These are phyloP conservation scores for Odocoileus virginianus DNA, from an alignment of 2,113 vertebrate genomes.

Conservation along the genomic window DNA sequence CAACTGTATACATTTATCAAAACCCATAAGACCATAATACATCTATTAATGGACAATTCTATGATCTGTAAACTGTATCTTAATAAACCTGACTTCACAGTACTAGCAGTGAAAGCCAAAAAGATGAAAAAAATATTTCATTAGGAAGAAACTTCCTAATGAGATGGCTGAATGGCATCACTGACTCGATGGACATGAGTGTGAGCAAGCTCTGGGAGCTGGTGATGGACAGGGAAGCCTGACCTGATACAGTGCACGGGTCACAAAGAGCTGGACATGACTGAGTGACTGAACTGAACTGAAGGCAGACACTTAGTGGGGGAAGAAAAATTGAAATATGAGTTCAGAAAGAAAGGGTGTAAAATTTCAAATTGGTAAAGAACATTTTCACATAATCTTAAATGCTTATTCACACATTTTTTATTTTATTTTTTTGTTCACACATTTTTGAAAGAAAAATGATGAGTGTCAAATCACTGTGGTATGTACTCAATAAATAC, in stretches of 20 bases:
- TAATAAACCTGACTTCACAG: neutral
- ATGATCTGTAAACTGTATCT: neutral
- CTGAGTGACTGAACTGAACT: neutral
- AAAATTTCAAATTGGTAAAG: neutral
- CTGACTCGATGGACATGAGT: rapidly evolving
- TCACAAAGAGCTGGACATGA: neutral
- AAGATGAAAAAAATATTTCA: neutral
- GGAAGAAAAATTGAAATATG: neutral
- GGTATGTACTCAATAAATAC: neutral
- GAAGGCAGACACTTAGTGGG: neutral
- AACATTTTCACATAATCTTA: constrained; percentile 1
- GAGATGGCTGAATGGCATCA: neutral
- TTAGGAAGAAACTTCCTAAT: neutral
- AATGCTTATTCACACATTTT: constrained; percentile 8
- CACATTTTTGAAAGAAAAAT: constrained; percentile 15
- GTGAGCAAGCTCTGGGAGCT: rapidly evolving
- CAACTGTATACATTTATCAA: neutral
- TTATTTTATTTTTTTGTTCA: neutral
- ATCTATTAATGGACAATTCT: neutral
- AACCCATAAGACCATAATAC: neutral
- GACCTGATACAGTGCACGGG: neutral
- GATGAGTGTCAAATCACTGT: neutral
- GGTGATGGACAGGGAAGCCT: neutral
- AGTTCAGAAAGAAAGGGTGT: neutral
- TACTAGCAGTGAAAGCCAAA: neutral